Base-by-base conservation (phyloP, 2,888 invertebrate genomes). In the Eledona agricola region DNA sequence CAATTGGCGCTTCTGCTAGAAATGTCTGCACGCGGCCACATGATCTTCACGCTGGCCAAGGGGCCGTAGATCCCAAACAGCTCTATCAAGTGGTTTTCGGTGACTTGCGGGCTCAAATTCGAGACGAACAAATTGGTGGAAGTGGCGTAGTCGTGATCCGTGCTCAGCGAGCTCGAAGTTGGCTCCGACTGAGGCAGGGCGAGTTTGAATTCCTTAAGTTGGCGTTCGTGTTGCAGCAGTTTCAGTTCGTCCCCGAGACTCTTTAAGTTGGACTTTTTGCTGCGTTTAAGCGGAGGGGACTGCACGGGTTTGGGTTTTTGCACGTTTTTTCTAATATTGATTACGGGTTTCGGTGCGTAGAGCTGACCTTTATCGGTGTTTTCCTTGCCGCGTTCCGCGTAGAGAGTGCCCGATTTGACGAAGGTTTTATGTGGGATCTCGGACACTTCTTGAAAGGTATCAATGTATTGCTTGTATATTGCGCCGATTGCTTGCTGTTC, bases 1-100 rank as follows among this genome's bases (percentile, higher is more conserved):
- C 97, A 97, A 78, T 97, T 96, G 43, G 94, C 83, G 4, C 92
- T 93, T 31, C 94, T 80, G 13, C 94, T 81, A 7, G 89, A 88
- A 75, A 91, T 89, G 74, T 97, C 96, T 74, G 98, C 96, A 59
- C 98, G 84, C 3, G 98, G 98, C 96, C 97, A 98, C 95, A 99
- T 96, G 58, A 99, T 96, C 83, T 99, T 99, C 52, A 99, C 94
- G 74, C 96, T 97, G 2, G 98, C 99, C 57, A 99, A 80, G 1
- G 99, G 97, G 0, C 99, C 99, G 77, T 89, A 96, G 32, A 90
- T 88, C 0, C 98, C 99, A 79, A 99, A 99, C 52, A 96, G 84
- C 77, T 96, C 91, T 89, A 96, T 95, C 40, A 99, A 78, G 72
- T 97, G 92, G 70, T 92, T 89, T 73, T 97, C 96, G 9, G 94